A percentile compares a stretch with the other conserved stretches of the same genome.
Evolutionary conservation across 2,888 invertebrate genomes (phyloP).

Genomic region (Rugalucina vietnamica): DNA sequence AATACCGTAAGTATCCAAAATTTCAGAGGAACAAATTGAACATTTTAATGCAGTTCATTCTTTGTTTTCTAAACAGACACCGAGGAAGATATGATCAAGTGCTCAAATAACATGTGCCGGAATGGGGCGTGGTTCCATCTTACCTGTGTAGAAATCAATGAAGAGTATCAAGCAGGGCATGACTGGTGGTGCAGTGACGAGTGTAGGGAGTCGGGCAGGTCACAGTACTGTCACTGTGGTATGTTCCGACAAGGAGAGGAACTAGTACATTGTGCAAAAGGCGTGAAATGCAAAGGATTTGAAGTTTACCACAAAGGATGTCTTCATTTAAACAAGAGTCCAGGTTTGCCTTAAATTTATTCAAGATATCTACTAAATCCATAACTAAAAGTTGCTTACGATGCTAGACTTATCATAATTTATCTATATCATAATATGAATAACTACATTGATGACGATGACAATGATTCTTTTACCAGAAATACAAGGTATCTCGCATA

Average conservation of each 20-base stretch:
- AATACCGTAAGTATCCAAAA: too few species aligned
- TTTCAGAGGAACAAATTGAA: too few species aligned
- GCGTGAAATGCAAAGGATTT: not conserved
- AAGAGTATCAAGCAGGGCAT: not conserved
- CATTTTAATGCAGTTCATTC: not conserved
- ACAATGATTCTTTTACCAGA: too few species aligned
- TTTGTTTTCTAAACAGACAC: not conserved
- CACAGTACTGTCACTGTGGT: not conserved
- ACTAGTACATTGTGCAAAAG: not conserved
- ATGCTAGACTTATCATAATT: too few species aligned
- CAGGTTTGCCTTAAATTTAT: not conserved
- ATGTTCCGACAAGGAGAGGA: not conserved
- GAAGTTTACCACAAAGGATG: not conserved
- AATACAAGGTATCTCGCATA: too few species aligned
- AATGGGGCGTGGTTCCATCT: not conserved
- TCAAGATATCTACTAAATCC: too few species aligned
- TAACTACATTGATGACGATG: too few species aligned
- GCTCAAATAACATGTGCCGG: not conserved
- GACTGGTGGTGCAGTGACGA: not conserved
- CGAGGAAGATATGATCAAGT: not conserved
- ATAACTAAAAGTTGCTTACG: too few species aligned
- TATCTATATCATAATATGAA: too few species aligned
- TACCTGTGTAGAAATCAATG: not conserved
- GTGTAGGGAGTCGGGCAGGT: not conserved
- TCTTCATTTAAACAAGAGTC: not conserved